Conservation (phyloP, 2,113 vertebrate genomes). For the Scartelaos histophorus region DNA sequence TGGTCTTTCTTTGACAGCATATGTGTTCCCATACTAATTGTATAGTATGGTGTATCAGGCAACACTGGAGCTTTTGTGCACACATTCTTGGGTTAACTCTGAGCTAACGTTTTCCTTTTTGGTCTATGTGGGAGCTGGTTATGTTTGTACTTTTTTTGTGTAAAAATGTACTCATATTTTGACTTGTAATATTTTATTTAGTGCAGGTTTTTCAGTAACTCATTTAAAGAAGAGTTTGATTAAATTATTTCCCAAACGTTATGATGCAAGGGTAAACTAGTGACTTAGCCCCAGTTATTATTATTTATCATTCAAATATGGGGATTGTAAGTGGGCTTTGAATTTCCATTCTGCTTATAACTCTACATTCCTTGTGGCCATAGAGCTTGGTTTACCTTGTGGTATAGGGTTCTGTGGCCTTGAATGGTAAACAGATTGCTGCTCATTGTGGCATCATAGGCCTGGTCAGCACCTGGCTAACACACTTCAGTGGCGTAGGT, state of each 20-base stretch:
- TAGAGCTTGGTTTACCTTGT: background rate
- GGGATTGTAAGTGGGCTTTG: background rate
- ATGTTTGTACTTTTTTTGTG: conserved; percentile 34
- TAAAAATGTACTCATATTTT: conserved; percentile 11
- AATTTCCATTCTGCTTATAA: background rate
- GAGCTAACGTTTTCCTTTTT: conserved; percentile 55
- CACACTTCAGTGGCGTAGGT: conserved; percentile 49
- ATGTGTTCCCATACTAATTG: conserved; percentile 76
- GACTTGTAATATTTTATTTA: background rate
- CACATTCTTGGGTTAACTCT: conserved; percentile 63
- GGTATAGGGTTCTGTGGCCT: conserved; percentile 23
- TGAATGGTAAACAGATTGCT: conserved; percentile 42
- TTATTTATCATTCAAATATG: too few species aligned
- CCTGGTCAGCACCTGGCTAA: conserved; percentile 41
- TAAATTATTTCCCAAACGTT: too few species aligned
- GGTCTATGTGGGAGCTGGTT: conserved; percentile 40
- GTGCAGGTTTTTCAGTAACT: background rate
- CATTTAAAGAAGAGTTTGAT: background rate
- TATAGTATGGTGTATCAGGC: conserved; percentile 69
- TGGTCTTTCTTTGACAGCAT: conserved; percentile 61
- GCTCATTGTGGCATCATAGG: conserved; percentile 47
- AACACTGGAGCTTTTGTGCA: conserved; percentile 64
- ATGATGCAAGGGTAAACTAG: too few species aligned
- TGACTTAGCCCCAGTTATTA: too few species aligned
- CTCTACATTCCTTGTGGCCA: conserved; percentile 2